Evolutionary conservation across 2,797 vertebrate genomes (phyloP).

Genomic region (Enteromius viviparus): DNA sequence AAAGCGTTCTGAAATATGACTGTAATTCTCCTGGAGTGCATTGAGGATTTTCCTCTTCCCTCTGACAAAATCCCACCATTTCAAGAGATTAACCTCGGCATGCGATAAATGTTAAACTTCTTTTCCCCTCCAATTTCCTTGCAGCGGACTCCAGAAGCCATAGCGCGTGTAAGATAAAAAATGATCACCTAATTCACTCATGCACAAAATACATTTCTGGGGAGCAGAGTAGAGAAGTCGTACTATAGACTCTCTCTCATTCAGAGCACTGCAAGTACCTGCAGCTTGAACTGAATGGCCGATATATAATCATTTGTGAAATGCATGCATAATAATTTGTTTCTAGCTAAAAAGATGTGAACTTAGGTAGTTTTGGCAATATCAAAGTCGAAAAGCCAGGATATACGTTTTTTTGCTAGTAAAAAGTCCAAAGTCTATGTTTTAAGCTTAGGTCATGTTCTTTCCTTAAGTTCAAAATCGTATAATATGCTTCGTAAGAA

Average conservation of each 20-base stretch:
- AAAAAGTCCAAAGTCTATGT: neutral
- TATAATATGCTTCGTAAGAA: neutral
- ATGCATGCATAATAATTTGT: conserved; percentile 43
- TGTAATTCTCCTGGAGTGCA: conserved; percentile 75
- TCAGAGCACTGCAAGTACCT: conserved; percentile 35
- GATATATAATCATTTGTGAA: conserved; percentile 28
- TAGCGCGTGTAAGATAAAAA: conserved; percentile 81
- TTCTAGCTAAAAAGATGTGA: conserved; percentile 14
- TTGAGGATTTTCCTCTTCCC: conserved; percentile 80
- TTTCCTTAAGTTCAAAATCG: neutral
- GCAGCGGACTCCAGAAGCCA: conserved; percentile 81
- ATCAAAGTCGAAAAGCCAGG: neutral
- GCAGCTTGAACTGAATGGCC: conserved; percentile 43
- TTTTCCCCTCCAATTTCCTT: conserved; percentile 83
- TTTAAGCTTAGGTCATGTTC: neutral
- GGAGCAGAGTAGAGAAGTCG: conserved; percentile 52
- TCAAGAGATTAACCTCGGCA: conserved; percentile 85
- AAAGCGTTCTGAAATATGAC: conserved; percentile 67
- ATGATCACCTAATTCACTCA: conserved; percentile 88
- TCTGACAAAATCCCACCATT: conserved; percentile 84
- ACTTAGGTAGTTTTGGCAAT: conserved; percentile 18
- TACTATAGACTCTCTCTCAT: conserved; percentile 34
- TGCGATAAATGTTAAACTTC: conserved; percentile 86
- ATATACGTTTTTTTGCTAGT: conserved; percentile 8
- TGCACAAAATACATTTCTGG: conserved; percentile 86